These are phyloP conservation scores for Timema cristinae DNA, from an alignment of 2,888 invertebrate species.

Conservation along the genomic window DNA sequence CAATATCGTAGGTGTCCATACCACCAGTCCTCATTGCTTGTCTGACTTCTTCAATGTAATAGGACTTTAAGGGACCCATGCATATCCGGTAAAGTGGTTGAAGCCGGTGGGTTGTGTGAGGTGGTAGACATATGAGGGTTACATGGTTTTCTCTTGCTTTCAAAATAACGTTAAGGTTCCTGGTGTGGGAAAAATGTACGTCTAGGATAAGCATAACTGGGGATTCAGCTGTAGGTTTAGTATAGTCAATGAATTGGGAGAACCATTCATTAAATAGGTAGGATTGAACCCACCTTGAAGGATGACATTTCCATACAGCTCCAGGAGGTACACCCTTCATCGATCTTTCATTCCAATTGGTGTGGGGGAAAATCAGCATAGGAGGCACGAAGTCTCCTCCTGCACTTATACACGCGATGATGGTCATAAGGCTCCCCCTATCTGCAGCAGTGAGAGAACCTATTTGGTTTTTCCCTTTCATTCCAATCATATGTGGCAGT, in stretches of 20 bases:
- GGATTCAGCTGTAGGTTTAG: background rate
- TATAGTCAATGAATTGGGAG: background rate
- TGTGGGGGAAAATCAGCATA: slow-evolving; percentile 23
- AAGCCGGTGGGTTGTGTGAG: too few species aligned
- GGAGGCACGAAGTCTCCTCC: slow-evolving; percentile 24
- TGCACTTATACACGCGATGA: slow-evolving; percentile 24
- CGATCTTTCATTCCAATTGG: slow-evolving; percentile 13
- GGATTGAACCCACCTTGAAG: slow-evolving; percentile 20
- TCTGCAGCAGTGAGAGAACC: slow-evolving; percentile 18
- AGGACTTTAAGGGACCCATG: too few species aligned
- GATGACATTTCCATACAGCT: background rate
- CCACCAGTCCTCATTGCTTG: too few species aligned
- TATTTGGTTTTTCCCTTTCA: slow-evolving; percentile 17
- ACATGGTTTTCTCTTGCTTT: slow-evolving; percentile 1
- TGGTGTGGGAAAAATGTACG: background rate
- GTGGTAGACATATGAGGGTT: background rate
- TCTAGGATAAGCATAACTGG: slow-evolving; percentile 7
- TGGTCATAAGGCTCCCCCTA: slow-evolving; percentile 21
- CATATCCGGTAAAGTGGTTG: too few species aligned
- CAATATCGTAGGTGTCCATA: too few species aligned
- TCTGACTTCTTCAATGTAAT: too few species aligned
- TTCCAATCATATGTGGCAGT: slow-evolving; percentile 11
- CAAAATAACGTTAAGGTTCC: background rate
- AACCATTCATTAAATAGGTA: slow-evolving; percentile 5
- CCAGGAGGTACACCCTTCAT: slow-evolving; percentile 22